These are phyloP conservation scores for Coremacera marginata DNA, from an alignment of 2,888 invertebrate species.

Conservation along the genomic window DNA sequence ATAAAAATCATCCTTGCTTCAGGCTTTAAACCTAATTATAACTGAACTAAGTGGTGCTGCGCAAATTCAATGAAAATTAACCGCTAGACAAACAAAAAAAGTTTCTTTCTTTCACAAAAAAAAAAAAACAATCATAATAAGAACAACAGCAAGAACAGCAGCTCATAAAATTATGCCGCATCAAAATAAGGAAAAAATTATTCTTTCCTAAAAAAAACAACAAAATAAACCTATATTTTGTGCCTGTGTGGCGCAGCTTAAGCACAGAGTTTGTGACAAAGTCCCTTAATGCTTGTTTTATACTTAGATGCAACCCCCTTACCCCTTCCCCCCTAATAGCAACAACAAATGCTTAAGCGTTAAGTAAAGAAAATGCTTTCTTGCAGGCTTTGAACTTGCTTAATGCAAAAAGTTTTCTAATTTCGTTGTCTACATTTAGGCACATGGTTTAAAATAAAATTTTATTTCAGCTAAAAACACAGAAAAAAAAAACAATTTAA, in stretches of 20 bases:
- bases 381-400: background rate
- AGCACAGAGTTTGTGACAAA: constrained; percentile 2
- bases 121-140: background rate
- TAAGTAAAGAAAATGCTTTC: background rate
- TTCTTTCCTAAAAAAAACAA: background rate
- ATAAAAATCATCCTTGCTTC: too few relatives aligned
- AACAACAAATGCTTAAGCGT: too few relatives aligned
- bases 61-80: too few relatives aligned
- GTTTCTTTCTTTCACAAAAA: too few relatives aligned
- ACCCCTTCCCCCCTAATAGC: background rate
- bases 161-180: background rate
- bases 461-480: background rate
- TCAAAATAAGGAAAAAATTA: background rate
- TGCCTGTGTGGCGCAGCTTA: too few relatives aligned
- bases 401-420: constrained; percentile 21
- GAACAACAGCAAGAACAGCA: background rate
- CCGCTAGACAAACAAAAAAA: too few relatives aligned
- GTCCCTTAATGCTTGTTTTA: constrained; percentile 8
- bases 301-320: background rate
- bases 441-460: background rate
- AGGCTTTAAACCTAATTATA: too few relatives aligned
- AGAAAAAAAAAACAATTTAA: background rate
- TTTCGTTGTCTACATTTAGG: constrained; percentile 4
- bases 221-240: background rate
- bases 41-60: too few relatives aligned